Percentiles rank a stretch among this genome's conserved stretches.
These are phyloP conservation scores for Drosophila tristis DNA, from an alignment of 1,140 invertebrate species.

Conservation along the genomic window DNA sequence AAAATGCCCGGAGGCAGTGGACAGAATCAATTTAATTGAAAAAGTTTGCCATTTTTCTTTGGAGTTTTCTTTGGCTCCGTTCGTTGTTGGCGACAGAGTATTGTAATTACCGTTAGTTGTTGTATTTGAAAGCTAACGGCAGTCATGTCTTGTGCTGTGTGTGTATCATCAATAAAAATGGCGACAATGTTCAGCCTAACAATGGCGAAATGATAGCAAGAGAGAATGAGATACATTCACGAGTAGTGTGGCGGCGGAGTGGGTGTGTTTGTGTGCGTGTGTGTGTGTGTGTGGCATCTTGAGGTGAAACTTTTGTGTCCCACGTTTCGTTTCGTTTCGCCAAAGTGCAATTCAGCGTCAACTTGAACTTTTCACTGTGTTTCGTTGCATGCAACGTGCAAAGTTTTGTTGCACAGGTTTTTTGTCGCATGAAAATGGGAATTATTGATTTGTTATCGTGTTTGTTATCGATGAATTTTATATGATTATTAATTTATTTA, in stretches of 20 bases:
- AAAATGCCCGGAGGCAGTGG: too few relatives aligned
- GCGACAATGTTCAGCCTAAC: constrained; percentile 57
- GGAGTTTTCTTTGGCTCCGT: neutral
- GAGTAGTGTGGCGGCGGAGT: neutral
- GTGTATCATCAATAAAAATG: constrained; percentile 65
- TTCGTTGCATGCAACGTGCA: neutral
- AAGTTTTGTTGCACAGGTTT: too few relatives aligned
- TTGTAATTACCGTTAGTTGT: constrained; percentile 52
- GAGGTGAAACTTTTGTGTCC: constrained; percentile 41
- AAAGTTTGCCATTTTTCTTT: constrained; percentile 49
- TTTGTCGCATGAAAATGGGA: too few relatives aligned
- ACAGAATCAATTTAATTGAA: constrained; percentile 62
- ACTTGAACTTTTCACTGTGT: constrained; percentile 58
- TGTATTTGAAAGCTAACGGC: constrained; percentile 26
- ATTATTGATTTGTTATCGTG: too few relatives aligned
- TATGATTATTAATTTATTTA: too few relatives aligned
- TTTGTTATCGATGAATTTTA: too few relatives aligned
- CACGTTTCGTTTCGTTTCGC: constrained; percentile 32
- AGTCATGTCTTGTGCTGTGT: neutral
- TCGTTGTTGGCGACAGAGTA: constrained; percentile 19
- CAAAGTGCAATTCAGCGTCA: constrained; percentile 75
- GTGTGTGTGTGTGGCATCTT: too few relatives aligned
- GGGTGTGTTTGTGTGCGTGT: neutral
- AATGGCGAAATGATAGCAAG: constrained; percentile 17
- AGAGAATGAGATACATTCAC: neutral